These are phyloP conservation scores for Passer domesticus DNA, from an alignment of 2,113 vertebrate genomes.

Conservation along the genomic window DNA sequence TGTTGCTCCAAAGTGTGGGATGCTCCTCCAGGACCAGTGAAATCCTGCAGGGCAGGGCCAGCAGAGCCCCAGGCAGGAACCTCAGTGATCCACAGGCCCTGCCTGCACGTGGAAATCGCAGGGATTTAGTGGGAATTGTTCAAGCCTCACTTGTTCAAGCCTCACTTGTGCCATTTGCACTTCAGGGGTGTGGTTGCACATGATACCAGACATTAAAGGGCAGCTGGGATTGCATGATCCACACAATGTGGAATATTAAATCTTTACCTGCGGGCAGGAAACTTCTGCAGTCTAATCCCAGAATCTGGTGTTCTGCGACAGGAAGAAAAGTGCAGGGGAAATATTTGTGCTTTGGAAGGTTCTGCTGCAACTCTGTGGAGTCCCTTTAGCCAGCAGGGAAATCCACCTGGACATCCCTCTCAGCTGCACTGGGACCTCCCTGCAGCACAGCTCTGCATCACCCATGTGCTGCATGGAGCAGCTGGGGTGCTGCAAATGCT, in stretches of 20 bases:
- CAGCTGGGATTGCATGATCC: neutral
- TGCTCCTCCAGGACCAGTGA: neutral
- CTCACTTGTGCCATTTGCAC: neutral
- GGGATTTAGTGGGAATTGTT: neutral
- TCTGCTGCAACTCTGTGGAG: neutral
- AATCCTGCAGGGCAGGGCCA: neutral
- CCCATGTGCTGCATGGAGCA: accelerated
- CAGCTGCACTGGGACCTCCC: neutral
- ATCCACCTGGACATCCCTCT: neutral
- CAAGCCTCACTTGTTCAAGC: neutral
- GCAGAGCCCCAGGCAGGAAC: neutral
- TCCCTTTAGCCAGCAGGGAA: neutral
- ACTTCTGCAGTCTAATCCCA: neutral
- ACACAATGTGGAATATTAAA: neutral
- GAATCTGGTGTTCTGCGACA: neutral
- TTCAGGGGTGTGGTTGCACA: neutral
- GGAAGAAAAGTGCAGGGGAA: neutral
- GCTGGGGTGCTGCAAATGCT: neutral
- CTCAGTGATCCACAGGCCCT: neutral
- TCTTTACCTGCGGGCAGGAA: neutral
- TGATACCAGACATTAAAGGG: neutral
- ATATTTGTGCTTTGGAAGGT: neutral
- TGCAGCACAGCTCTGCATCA: neutral
- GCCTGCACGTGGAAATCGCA: neutral
- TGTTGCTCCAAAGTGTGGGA: neutral